Conservation (phyloP, 1,140 invertebrate genomes). For the Drosophila navojoa region DNA sequence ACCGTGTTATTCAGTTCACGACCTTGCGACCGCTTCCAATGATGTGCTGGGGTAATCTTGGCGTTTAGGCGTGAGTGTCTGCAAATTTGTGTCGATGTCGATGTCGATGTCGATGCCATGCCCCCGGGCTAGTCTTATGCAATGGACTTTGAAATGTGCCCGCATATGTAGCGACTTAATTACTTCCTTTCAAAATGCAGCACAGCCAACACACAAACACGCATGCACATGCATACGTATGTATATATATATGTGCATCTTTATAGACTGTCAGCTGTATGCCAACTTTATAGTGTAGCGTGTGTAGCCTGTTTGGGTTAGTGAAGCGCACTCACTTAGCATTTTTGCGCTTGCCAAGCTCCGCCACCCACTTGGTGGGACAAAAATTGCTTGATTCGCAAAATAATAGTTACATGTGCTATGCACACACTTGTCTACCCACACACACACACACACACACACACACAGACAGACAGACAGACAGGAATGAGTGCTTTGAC, state of each 20-base stretch:
- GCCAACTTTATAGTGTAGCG: conserved; percentile 14
- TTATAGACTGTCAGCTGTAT: background rate
- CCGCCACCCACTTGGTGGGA: conserved; percentile 18
- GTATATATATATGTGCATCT: too few relatives aligned
- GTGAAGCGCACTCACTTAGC: conserved; percentile 17
- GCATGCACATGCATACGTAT: background rate
- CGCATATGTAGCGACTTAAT: conserved; percentile 3
- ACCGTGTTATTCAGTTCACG: conserved; percentile 46
- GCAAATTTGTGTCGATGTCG: conserved; percentile 23
- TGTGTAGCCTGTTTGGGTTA: conserved; percentile 1
- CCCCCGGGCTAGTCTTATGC: conserved; percentile 27
- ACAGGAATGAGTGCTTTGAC: background rate
- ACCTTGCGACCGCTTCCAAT: conserved; percentile 34
- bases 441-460: conserved; percentile 7
- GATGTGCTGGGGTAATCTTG: conserved; percentile 33
- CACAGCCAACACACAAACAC: background rate
- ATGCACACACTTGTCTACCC: conserved; percentile 22
- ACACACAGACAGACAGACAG: background rate
- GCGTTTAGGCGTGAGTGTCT: conserved; percentile 18
- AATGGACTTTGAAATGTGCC: conserved; percentile 8
- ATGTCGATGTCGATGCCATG: conserved; percentile 12
- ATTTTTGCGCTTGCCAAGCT: conserved; percentile 30
- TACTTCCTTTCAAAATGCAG: conserved; percentile 22
- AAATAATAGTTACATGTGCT: conserved; percentile 47
- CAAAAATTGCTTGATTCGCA: conserved; percentile 59